Base-by-base conservation (phyloP, 1,140 invertebrate genomes). In the Hylaeus anthracinus region DNA sequence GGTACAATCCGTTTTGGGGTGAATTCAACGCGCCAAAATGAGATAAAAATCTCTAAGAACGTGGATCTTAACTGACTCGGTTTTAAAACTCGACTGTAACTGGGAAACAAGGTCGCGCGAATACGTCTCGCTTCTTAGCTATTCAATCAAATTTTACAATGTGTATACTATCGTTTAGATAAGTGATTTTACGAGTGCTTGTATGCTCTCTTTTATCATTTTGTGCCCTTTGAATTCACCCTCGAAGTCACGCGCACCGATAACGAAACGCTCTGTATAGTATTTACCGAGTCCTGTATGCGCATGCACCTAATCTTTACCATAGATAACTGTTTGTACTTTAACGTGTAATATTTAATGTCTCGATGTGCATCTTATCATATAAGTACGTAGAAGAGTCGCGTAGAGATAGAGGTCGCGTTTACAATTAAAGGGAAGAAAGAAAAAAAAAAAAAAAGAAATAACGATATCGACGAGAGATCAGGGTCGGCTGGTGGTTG, bases 271-370 rank as follows among this genome's bases (percentile, higher is more conserved):
- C n/a, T 9, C 9, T 37, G 45, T 48, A 76, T 83, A 80, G 5
- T 74, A 71, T 81, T 82, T 82, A 78, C 71, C 26, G 71, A 78
- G 39, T 82, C 70, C 64, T 61, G 70, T 73, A 82, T 61, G 74
- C 73, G 72, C 72, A 85, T 82, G 61, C 72, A 86, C 67, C 65
- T 78, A 87, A 87, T 43, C 53, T 65, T 65, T 79, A 73, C 39
- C 61, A 79, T 87, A 81, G 82, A 87, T 87, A 73, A 87, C 72
- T 81, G 82, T 86, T 85, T 82, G 70, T 86, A 86, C 73, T 86
- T 82, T 83, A 86, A 83, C 75, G 61, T 82, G 60, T 82, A 86
- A 82, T 79, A 72, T 76, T 91, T 89, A 90, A 91, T 91, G 83
- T 90, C 86, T 84, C 70, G 81, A 88, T 85, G 87, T 89, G 86